Conservation (phyloP, 2,888 invertebrate genomes). For the Apantesis nais region DNA sequence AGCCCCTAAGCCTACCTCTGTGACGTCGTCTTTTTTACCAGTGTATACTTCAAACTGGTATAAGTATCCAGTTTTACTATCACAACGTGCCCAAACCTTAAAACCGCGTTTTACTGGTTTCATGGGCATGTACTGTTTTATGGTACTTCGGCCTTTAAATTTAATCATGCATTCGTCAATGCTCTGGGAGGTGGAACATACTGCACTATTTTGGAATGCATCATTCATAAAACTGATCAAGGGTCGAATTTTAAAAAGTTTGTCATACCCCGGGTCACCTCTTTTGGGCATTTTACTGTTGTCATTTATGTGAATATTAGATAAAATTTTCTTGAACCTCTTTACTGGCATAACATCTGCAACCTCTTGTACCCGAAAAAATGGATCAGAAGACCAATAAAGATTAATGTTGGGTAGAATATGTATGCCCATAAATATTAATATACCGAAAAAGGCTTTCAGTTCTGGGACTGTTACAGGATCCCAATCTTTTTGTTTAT, state of each 20-base stretch:
- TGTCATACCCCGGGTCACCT: constrained; percentile 22
- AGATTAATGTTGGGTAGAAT: constrained; percentile 18
- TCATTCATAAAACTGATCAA: no score
- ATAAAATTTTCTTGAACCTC: constrained; percentile 20
- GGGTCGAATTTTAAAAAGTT: constrained; percentile 13
- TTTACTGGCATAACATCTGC: constrained; percentile 19
- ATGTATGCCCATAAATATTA: constrained; percentile 20
- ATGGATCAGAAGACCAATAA: constrained; percentile 22
- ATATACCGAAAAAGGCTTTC: constrained; percentile 21
- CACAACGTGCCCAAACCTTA: no score
- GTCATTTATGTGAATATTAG: constrained; percentile 28
- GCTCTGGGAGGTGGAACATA: no score
- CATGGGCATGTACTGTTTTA: no score
- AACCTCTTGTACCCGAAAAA: constrained; percentile 19
- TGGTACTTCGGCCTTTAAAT: no score
- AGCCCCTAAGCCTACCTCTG: constrained; percentile 27
- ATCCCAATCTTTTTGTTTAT: constrained; percentile 19
- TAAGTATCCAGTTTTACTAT: no score
- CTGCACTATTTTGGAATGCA: no score
- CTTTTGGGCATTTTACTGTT: constrained; percentile 30
- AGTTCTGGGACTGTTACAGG: constrained; percentile 19
- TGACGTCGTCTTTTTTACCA: constrained; percentile 16
- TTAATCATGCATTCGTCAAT: no score
- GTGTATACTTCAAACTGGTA: no score
- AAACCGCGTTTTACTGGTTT: no score